Percentiles rank a stretch among this genome's conserved stretches.
Evolutionary conservation across 2,888 invertebrate genomes (phyloP).

Genomic region (Platynereis dumerilii): DNA sequence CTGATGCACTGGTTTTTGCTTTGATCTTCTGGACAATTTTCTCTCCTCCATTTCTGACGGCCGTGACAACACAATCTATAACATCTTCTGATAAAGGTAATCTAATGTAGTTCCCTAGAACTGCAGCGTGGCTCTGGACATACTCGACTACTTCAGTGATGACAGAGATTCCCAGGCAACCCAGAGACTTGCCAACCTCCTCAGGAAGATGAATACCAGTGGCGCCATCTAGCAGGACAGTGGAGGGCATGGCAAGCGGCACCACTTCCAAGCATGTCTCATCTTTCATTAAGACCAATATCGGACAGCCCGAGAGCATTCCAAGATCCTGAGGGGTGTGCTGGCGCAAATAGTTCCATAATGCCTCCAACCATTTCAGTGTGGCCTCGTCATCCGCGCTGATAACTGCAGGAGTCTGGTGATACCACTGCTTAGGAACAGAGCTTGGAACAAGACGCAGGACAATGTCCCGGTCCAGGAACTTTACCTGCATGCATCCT

Average conservation of each 20-base stretch:
- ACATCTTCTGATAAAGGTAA: constrained; percentile 35
- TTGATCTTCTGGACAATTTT: constrained; percentile 9
- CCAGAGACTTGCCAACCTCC: constrained; percentile 19
- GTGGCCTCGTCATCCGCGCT: constrained; percentile 8
- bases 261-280: constrained; percentile 18
- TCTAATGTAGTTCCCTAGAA: constrained; percentile 32
- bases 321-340: constrained; percentile 33
- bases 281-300: constrained; percentile 27
- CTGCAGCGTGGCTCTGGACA: constrained; percentile 31
- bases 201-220: constrained; percentile 28
- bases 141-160: constrained; percentile 28
- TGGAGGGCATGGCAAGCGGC: constrained; percentile 21
- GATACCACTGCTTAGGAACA: constrained; percentile 26
- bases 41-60: not conserved
- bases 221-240: constrained; percentile 17
- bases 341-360: constrained; percentile 37
- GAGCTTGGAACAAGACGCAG: constrained; percentile 28
- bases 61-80: constrained; percentile 19
- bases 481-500: constrained; percentile 29
- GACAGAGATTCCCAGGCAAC: constrained; percentile 25
- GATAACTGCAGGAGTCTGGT: constrained; percentile 7
- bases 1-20: constrained; percentile 8
- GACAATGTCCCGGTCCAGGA: constrained; percentile 23
- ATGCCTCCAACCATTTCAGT: constrained; percentile 28
- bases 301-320: constrained; percentile 34